Base-by-base conservation (phyloP, 2,888 invertebrate genomes). In the Tanaodytes sp. region DNA sequence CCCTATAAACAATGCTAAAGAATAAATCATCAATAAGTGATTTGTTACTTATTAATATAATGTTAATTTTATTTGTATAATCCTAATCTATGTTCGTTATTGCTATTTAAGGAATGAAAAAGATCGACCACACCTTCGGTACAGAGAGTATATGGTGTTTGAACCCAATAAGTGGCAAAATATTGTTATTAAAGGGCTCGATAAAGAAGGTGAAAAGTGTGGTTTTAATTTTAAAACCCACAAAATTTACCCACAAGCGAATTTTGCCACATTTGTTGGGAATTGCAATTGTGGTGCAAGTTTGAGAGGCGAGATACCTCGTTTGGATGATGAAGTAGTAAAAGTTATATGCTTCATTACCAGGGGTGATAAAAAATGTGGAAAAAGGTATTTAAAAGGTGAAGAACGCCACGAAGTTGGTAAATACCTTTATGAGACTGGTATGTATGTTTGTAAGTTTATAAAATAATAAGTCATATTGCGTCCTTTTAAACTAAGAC, bases 151-250 rank as follows among this genome's bases (percentile, higher is more conserved):
- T 11, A 16, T 11, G 6, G 49, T 49, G 15, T 49, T 49, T 19
- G 18, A 48, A n/a, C 36, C 19, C 1, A 16, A 12, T n/a, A 23
- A 36, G 12, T 49, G 49, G 37, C 37, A 49, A 37, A 36, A 14
- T 9, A 23, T 49, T 15, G 14, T 49, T 2, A 49, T 37, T 5
- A 1, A 20, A 12, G 12, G 15, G 15, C 33, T 49, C 6, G 5
- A 39, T 6, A 14, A 12, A 18, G 12, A 40, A 2, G 19, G 19
- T 2, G 14, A 18, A 11, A 54, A 42, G 15, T 55, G 43, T 23
- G 55, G 33, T 6, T 43, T 43, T 55, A 40, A 55, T 33, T 43
- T 55, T 20, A 55, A 55, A 36, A 55, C 43, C 8, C 43, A 55
- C 16, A 55, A 55, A 15, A 55, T 55, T 11, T 55, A 55, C 12